Evolutionary conservation across 1,140 invertebrate species (phyloP), one percentile per base, ranked within the genome.

Genomic region (Zaprionus inermis): DNA sequence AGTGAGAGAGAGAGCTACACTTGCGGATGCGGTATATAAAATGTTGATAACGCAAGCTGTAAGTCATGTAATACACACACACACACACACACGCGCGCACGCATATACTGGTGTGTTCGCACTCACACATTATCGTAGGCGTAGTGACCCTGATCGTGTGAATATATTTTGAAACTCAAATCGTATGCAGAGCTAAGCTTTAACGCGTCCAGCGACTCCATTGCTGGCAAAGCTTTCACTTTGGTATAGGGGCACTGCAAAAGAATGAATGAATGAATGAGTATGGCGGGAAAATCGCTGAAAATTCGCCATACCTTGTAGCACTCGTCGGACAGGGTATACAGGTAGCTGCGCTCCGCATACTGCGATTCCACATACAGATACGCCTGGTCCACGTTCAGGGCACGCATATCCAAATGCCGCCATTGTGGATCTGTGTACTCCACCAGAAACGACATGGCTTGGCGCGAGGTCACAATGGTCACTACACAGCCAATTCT

Each of bases 51-150:
- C 36, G 41, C 41, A 46, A 44, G 38, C 38, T 44, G n/a, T 44
- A 44, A 44, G 7, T n/a, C 2, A 44, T 44, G 38, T 44, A 44
- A 44, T 44, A 51, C 32, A 64, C 24, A 44, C 11, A 20, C 30
- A 46, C 49, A 41, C 32, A 60, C 36, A 49, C 38, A 11, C 24
- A 38, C 10, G 22, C 20, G 70, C 20, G 60, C 30, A 54, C 1
- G 44, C 54, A 66, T 20, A 38, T 11, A 41, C 6, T 52, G 54
- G 56, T 46, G 14, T 24, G 55, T 93, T 85, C 84, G 94, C 94
- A 72, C 91, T 92, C 60, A 94, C 93, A 65, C 94, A 93, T 83
- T 95, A 90, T 73, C 93, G 93, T 85, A 93, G 94, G 76, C 92
- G 90, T 68, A 93, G 75, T 59, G 89, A 68, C 81, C 83, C 70